These are phyloP conservation scores for Shargacucullia verbasci DNA, from an alignment of 2,888 invertebrate species.

Conservation along the genomic window DNA sequence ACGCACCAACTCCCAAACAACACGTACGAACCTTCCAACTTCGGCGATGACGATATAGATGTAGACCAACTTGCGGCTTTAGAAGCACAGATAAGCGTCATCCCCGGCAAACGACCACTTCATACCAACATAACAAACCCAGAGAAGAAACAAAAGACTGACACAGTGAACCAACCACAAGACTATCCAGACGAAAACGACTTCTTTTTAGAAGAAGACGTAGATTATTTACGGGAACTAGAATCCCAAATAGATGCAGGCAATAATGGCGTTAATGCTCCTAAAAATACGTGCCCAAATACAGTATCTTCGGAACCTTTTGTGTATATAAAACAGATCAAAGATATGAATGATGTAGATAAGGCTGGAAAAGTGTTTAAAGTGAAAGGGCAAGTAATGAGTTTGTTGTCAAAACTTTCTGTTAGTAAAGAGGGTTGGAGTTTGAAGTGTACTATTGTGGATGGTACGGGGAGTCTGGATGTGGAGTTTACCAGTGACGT, in stretches of 20 bases:
- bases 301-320: slow-evolving; percentile 74
- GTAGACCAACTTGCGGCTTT: slow-evolving; percentile 76
- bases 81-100: slow-evolving; percentile 71
- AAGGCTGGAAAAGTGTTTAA: slow-evolving; percentile 81
- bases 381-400: slow-evolving; percentile 89
- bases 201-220: slow-evolving; percentile 72
- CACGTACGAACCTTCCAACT: slow-evolving; percentile 59
- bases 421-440: slow-evolving; percentile 87
- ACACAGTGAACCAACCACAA: slow-evolving; percentile 58
- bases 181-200: slow-evolving; percentile 76
- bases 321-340: slow-evolving; percentile 83
- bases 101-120: slow-evolving; percentile 65
- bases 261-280: slow-evolving; percentile 39
- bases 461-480: slow-evolving; percentile 87
- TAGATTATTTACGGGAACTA: slow-evolving; percentile 75
- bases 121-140: slow-evolving; percentile 59
- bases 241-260: slow-evolving; percentile 71
- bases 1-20: slow-evolving; percentile 40
- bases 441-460: slow-evolving; percentile 88
- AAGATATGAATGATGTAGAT: slow-evolving; percentile 68
- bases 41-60: slow-evolving; percentile 78
- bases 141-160: slow-evolving; percentile 74
- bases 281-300: slow-evolving; percentile 52
- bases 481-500: slow-evolving; percentile 89
- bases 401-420: slow-evolving; percentile 87